Evolutionary conservation across 2,888 invertebrate species (phyloP).

Genomic region (Mesorhabditis sp.): DNA sequence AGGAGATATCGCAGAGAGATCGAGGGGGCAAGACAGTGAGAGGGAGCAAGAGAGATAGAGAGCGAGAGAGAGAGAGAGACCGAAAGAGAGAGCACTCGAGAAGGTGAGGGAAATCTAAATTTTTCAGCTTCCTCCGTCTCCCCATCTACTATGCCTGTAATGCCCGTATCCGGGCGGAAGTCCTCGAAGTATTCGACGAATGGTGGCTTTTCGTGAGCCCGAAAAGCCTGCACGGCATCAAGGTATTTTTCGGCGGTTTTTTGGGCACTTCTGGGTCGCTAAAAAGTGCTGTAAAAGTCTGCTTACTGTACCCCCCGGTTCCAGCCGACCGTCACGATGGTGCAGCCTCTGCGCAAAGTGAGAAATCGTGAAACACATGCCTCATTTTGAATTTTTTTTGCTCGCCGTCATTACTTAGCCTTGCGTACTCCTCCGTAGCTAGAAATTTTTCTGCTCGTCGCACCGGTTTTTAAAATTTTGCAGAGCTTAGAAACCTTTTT

Average conservation of each 20-base stretch:
- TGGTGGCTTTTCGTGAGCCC: constrained; percentile 2
- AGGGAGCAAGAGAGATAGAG: constrained; percentile 11
- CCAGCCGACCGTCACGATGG: background rate
- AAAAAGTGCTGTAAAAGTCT: background rate
- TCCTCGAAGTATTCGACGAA: constrained; percentile 25
- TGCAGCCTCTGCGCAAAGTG: no score
- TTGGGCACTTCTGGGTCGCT: background rate
- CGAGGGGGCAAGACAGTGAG: background rate
- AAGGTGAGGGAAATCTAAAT: no score
- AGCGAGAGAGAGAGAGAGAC: background rate
- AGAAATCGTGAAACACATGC: no score
- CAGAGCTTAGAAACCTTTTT: background rate
- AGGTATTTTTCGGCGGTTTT: background rate
- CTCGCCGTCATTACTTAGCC: no score
- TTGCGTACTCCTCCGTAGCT: no score
- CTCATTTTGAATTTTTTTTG: no score
- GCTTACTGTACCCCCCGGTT: background rate
- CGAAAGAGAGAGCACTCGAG: background rate
- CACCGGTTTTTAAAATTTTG: background rate
- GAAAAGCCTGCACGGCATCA: background rate
- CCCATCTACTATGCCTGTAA: constrained; percentile 53
- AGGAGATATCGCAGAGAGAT: constrained; percentile 21
- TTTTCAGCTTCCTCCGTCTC: constrained; percentile 37
- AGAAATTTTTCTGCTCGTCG: no score
- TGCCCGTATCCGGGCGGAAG: constrained; percentile 35